phyloP scores from a whole-genome alignment of 2,797 vertebrate species.

The Pyrocephalus nanus region DNA sequence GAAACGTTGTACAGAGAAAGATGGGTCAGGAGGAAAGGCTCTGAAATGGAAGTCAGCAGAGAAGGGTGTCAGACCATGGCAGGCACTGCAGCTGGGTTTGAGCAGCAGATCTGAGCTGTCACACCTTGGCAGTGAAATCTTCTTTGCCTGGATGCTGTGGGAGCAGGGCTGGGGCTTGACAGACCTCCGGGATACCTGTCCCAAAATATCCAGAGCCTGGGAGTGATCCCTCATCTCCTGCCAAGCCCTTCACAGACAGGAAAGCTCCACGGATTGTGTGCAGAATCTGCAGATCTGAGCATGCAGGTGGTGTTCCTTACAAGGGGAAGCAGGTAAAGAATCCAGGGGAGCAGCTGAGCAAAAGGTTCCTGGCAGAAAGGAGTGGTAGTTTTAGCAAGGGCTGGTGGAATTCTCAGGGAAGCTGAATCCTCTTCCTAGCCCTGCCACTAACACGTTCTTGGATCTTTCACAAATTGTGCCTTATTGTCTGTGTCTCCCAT shows the following conservation, averaged over 20 bases:
- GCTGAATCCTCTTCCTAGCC: conserved; percentile 28
- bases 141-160: not conserved
- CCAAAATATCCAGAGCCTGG: not conserved
- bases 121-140: rapidly evolving
- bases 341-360: not conserved
- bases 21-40: not conserved
- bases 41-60: not conserved
- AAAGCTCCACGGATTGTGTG: not conserved
- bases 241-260: not conserved
- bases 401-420: not conserved
- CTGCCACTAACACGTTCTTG: not conserved
- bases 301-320: not conserved
- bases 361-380: not conserved
- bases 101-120: not conserved
- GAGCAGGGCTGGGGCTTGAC: not conserved
- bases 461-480: conserved; percentile 58
- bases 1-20: not conserved
- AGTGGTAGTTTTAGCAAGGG: not conserved
- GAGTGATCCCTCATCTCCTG: not conserved
- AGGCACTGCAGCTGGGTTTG: not conserved
- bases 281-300: not conserved
- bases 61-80: not conserved
- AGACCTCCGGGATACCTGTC: not conserved
- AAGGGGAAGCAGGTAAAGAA: not conserved
- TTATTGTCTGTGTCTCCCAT: conserved; percentile 27